Percentiles rank a stretch among this genome's conserved stretches.
These are phyloP conservation scores for Eupleurogrammus muticus DNA, from an alignment of 2,797 vertebrate genomes.

Conservation along the genomic window DNA sequence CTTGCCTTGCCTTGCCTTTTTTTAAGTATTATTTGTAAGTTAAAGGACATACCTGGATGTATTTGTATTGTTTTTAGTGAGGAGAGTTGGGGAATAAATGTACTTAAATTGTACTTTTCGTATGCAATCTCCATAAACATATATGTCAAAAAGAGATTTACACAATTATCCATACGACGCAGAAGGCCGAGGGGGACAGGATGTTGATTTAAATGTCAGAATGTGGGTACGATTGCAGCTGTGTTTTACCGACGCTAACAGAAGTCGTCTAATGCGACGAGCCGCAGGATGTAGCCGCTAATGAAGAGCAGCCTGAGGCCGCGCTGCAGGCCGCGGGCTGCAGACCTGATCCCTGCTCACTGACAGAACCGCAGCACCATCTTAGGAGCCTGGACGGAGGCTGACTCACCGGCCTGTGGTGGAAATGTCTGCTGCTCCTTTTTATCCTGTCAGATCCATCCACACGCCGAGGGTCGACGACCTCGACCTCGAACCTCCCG, in stretches of 20 bases:
- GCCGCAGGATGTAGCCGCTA: slow-evolving; percentile 53
- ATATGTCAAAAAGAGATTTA: no score
- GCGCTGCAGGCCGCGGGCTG: slow-evolving; percentile 64
- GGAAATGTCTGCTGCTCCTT: slow-evolving; percentile 65
- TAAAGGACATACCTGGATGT: no score
- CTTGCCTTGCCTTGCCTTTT: no score
- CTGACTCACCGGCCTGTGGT: slow-evolving; percentile 67
- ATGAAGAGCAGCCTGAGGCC: slow-evolving; percentile 65
- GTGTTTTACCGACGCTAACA: slow-evolving; percentile 20
- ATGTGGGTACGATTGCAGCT: background rate
- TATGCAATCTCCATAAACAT: no score
- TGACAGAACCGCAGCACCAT: slow-evolving; percentile 74
- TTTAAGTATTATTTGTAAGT: no score
- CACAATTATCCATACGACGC: background rate
- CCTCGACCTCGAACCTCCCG: no score
- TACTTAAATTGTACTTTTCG: no score
- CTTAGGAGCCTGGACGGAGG: slow-evolving; percentile 65
- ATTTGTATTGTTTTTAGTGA: no score
- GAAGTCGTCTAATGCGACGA: slow-evolving; percentile 34
- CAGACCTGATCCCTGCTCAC: slow-evolving; percentile 57
- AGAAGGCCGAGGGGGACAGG: background rate
- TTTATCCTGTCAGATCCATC: no score
- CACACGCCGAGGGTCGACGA: no score
- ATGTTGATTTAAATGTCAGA: background rate
- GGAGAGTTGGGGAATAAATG: no score